A percentile compares a stretch with the other conserved stretches of the same genome.
Conservation (phyloP, 2,113 vertebrate genomes). For the Thamnaconus septentrionalis region DNA sequence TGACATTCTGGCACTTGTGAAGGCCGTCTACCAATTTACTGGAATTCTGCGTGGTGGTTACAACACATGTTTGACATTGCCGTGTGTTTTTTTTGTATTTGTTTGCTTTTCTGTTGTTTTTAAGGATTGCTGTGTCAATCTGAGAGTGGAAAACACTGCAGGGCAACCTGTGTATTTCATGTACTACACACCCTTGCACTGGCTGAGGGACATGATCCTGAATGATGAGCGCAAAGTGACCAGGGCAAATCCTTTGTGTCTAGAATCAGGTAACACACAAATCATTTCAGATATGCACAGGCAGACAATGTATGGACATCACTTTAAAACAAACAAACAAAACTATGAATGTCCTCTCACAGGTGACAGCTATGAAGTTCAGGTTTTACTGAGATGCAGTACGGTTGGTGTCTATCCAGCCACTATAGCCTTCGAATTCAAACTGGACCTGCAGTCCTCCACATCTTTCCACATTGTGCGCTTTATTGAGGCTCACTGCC, state of each 20-base stretch:
- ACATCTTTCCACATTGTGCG: slow-evolving; percentile 80
- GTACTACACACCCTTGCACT: slow-evolving; percentile 63
- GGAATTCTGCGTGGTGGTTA: too few relatives aligned
- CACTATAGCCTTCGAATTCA: slow-evolving; percentile 81
- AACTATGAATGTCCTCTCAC: not conserved
- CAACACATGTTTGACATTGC: too few relatives aligned
- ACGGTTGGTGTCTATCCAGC: slow-evolving; percentile 76
- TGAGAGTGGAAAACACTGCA: too few relatives aligned
- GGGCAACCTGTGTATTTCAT: slow-evolving; percentile 67
- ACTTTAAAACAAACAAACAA: not conserved
- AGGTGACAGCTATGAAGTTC: slow-evolving; percentile 77
- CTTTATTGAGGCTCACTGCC: slow-evolving; percentile 72
- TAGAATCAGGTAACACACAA: slow-evolving; percentile 79
- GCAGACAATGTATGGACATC: not conserved
- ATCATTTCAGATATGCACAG: not conserved
- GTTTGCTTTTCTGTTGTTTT: slow-evolving; percentile 78
- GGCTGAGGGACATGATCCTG: slow-evolving; percentile 66
- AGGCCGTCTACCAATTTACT: too few relatives aligned
- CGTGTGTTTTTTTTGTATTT: not conserved
- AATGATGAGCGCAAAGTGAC: slow-evolving; percentile 61
- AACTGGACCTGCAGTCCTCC: slow-evolving; percentile 50
- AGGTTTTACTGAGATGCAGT: slow-evolving; percentile 62
- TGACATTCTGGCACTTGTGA: too few relatives aligned
- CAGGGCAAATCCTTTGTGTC: slow-evolving; percentile 57
- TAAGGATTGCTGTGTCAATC: slow-evolving; percentile 23